Evolutionary conservation across 2,113 vertebrate genomes (phyloP), one percentile per base, ranked within the genome.

Genomic region (Austrofundulus limnaeus): DNA sequence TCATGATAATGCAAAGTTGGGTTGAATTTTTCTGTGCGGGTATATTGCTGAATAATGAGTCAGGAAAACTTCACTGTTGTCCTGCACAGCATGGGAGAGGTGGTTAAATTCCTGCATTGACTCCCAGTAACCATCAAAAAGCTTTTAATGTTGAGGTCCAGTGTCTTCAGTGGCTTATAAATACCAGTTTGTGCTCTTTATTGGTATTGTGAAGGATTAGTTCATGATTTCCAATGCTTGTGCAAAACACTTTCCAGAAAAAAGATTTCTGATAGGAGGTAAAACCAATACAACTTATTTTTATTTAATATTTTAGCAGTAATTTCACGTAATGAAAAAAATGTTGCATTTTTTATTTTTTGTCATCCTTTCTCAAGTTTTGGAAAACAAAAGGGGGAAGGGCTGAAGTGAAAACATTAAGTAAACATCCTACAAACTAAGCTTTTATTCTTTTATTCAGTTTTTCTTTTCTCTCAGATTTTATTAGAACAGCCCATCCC

Each of bases 171-270:
- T 66, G 61, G 74, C 39, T 50, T 23, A 51, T 28, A 11, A 19
- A 61, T 38, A 23, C 28, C 52, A 61, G 54, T 16, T 11, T 63
- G 60, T 65, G 57, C 66, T 80, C 72, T 23, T 1, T 66, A 77
- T 82, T 67, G 65, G 73, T 75, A 60, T 68, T 43, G 46, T 34
- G 38, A 72, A 74, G 74, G 75, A 80, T 80, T 88, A 80, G 81
- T 84, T 85, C 53, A 31, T 58, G 50, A 48, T 60, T 77, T 38
- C 79, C 70, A 47, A 20, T 3, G 11, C 12, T 10, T 34, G 4
- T 10, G 31, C 31, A 5, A 34, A 34, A 34, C 8, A 34, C 10
- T 34, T 34, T 34, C 31, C 31, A 34, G 31, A n/a, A n/a, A 28
- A 28, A 10, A 10, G 31, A 2, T 34, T 5, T 34, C 5, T 34